These are phyloP conservation scores for Pelodiscus sinensis DNA, from an alignment of 2,113 vertebrate species.

Conservation along the genomic window DNA sequence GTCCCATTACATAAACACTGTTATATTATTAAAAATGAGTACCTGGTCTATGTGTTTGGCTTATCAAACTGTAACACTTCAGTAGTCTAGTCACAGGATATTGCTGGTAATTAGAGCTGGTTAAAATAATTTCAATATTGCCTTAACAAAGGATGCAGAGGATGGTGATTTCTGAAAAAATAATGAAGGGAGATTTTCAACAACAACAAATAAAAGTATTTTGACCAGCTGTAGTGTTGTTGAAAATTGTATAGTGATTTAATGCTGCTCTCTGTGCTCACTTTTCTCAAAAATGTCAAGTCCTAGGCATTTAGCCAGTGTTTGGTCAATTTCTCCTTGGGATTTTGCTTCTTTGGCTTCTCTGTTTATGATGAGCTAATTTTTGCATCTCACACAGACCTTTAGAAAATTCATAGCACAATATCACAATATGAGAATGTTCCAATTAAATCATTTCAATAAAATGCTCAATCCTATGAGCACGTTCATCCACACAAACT, in stretches of 20 bases:
- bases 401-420: neutral
- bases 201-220: neutral
- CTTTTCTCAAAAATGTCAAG: neutral
- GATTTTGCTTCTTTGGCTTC: neutral
- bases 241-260: neutral
- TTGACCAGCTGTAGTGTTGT: neutral
- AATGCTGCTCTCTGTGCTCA: neutral
- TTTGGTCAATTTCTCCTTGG: neutral
- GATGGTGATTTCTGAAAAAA: neutral
- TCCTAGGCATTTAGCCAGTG: neutral
- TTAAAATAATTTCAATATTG: neutral
- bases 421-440: neutral
- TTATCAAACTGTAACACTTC: neutral
- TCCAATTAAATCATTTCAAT: neutral
- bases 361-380: neutral
- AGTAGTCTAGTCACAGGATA: neutral
- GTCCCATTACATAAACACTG: accelerated
- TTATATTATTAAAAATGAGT: accelerated
- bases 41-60: accelerated
- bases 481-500: accelerated
- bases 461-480: neutral
- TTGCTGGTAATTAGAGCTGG: neutral
- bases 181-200: neutral
- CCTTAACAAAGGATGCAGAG: neutral
- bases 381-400: neutral